A percentile compares a stretch with the other conserved stretches of the same genome.
These are phyloP conservation scores for Hymenopus coronatus DNA, from an alignment of 2,888 invertebrate genomes.

Conservation along the genomic window DNA sequence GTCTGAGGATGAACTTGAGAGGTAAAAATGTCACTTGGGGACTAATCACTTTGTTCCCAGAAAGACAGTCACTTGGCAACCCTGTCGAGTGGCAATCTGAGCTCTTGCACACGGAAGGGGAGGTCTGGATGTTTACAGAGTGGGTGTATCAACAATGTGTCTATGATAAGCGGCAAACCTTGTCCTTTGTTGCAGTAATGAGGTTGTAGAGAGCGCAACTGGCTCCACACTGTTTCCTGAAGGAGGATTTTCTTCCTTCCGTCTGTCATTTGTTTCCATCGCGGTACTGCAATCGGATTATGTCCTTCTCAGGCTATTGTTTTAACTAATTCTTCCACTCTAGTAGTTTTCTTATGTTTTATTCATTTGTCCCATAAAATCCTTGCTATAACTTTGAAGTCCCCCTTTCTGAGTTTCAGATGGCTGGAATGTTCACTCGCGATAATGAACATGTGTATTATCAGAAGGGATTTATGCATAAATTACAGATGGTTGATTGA, in stretches of 20 bases:
- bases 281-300: not conserved
- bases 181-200: not conserved
- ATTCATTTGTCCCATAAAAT: too few relatives aligned
- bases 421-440: too few relatives aligned
- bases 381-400: too few relatives aligned
- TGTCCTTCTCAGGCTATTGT: not conserved
- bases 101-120: not conserved
- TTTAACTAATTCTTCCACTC: not conserved
- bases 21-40: not conserved
- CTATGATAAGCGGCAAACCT: not conserved
- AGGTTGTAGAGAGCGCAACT: not conserved
- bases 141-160: not conserved
- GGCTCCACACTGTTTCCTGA: not conserved
- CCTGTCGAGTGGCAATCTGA: not conserved
- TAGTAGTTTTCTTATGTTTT: too few relatives aligned
- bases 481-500: too few relatives aligned
- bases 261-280: not conserved
- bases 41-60: not conserved
- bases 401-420: too few relatives aligned
- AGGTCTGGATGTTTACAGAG: not conserved
- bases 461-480: too few relatives aligned
- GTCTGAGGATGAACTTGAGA: not conserved
- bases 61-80: not conserved
- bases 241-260: not conserved
- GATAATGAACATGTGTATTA: too few relatives aligned